Conservation (phyloP, 2,888 invertebrate genomes). For the Zele albiditarsus region DNA sequence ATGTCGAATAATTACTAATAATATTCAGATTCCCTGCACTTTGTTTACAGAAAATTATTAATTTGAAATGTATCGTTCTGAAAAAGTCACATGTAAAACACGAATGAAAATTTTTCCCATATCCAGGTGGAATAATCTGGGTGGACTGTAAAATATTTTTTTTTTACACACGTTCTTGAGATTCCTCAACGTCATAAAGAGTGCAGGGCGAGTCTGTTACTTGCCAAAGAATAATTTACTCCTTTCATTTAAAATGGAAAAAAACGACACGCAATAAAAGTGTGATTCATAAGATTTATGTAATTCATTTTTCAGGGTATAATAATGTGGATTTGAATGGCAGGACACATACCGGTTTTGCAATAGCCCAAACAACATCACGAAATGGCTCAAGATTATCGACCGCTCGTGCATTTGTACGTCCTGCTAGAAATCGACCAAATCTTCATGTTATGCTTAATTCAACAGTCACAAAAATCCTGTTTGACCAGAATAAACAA, state of each 20-base stretch:
- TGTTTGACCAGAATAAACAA: slow-evolving; percentile 81
- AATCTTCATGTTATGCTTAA: slow-evolving; percentile 90
- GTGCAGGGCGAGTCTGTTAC: no score
- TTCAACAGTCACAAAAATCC: slow-evolving; percentile 84
- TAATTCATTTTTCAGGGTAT: slow-evolving; percentile 75
- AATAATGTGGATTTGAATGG: slow-evolving; percentile 88
- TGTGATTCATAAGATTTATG: slow-evolving; percentile 12
- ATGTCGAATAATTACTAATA: no score
- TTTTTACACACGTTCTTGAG: no score
- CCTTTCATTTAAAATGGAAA: slow-evolving; percentile 14
- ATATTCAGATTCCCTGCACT: no score
- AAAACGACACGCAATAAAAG: not conserved
- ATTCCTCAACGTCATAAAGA: no score
- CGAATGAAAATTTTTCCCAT: no score
- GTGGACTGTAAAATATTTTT: no score
- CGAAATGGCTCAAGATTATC: slow-evolving; percentile 89
- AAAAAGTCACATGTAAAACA: no score
- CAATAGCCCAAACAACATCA: slow-evolving; percentile 91
- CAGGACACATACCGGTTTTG: slow-evolving; percentile 85
- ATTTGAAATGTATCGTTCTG: no score
- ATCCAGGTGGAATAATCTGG: no score
- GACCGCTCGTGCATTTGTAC: slow-evolving; percentile 86
- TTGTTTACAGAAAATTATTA: no score
- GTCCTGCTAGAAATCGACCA: slow-evolving; percentile 83
- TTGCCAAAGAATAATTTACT: no score